phyloP scores from a whole-genome alignment of 2,113 vertebrate species.

The Sclerurus mexicanus region DNA sequence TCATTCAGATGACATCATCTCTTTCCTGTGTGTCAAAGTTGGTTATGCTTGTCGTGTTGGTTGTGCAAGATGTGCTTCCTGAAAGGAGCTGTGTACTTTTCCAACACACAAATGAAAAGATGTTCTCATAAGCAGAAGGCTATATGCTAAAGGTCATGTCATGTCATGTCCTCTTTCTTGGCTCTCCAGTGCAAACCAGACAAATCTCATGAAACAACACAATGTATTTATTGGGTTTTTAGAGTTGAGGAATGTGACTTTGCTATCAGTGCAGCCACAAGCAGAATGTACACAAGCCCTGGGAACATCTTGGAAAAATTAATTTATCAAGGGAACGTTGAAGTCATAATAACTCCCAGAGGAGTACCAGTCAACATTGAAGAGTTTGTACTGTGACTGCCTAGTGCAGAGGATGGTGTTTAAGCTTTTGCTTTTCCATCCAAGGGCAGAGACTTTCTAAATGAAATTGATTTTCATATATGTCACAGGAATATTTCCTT shows the following conservation, averaged over 20 bases:
- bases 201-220: conserved; percentile 27
- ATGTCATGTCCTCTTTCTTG: background rate
- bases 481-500: background rate
- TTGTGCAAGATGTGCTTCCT: background rate
- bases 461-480: background rate
- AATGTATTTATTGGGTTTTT: background rate
- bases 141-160: background rate
- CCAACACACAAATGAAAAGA: background rate
- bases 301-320: conserved; percentile 53
- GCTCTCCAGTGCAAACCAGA: conserved; percentile 13
- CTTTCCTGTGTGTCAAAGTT: background rate
- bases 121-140: conserved; percentile 3
- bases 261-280: conserved; percentile 43
- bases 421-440: background rate
- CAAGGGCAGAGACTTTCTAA: background rate
- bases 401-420: background rate
- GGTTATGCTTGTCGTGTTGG: fast-evolving
- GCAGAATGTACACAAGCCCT: conserved; percentile 49
- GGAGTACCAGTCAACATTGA: background rate
- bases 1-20: background rate
- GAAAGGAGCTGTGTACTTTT: background rate
- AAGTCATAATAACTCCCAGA: conserved; percentile 4
- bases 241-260: conserved; percentile 35
- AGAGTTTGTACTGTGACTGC: background rate
- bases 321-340: conserved; percentile 8